Evolutionary conservation across 1,140 invertebrate species (phyloP), one percentile per base, ranked within the genome.

Genomic region (Drosophila bipectinata): DNA sequence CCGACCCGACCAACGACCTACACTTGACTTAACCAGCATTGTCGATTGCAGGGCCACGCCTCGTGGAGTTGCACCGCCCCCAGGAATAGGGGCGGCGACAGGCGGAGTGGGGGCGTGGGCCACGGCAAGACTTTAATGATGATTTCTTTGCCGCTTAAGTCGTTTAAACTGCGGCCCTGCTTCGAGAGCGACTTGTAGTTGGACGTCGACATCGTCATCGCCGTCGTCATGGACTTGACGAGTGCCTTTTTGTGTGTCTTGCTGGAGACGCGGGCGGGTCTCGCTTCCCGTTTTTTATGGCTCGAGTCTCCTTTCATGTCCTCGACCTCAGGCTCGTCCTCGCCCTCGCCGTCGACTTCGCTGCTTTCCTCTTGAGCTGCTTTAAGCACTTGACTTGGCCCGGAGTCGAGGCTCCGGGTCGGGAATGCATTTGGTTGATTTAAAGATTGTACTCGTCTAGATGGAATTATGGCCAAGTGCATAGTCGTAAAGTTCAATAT

Each of bases 21-120:
- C 79, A 90, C 87, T 90, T 90, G 87, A 90, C 87, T 90, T 90
- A 90, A 90, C 87, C 87, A 90, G 87, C 87, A 90, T 90, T 90
- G 87, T 90, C 87, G 87, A 90, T 90, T 83, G 82, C 79, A 87
- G 60, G 60, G 75, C 54, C 61, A 53, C 72, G 72, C 72, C 72
- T 47, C 26, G 12, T 18, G 28, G 26, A 24, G 53, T n/a, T 34
- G 60, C 37, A 63, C 24, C 54, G 56, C 53, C 61, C 41, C 21
- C 53, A 28, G 49, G 32, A 39, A 9, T 8, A 47, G 39, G 15
- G 53, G 41, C 44, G 15, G 44, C 26, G 6, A 6, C 26, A 28
- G 26, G 26, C 5, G 26, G 26, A 28, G 26, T 6, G 26, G 26
- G 26, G 39, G 12, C 12, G 39, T n/a, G 49, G 44, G 57, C 18